Percentiles rank a stretch among this genome's conserved stretches.
phyloP scores from a whole-genome alignment of 1,140 invertebrate genomes.

The Atopsyche davidsoni region DNA sequence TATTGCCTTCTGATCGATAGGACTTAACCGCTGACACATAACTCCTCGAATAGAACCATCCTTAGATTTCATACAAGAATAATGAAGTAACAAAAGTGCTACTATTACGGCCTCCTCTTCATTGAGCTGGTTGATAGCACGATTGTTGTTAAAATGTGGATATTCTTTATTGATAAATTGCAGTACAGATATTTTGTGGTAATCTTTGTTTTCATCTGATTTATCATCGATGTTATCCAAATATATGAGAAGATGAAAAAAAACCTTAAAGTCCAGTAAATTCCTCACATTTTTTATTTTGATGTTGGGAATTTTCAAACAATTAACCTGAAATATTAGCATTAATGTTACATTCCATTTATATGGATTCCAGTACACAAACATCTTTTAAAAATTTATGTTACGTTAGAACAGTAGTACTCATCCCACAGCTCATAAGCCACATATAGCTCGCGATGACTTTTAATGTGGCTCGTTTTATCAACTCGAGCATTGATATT shows the following conservation, averaged over 20 bases:
- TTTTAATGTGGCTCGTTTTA: too few species aligned
- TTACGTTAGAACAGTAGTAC: too few species aligned
- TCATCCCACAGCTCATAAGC: too few species aligned
- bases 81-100: slow-evolving; percentile 18
- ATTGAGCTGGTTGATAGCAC: background rate
- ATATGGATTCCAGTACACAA: too few species aligned
- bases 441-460: too few species aligned
- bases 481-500: too few species aligned
- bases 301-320: slow-evolving; percentile 14
- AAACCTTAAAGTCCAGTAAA: slow-evolving; percentile 2
- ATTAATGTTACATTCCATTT: too few species aligned
- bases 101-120: slow-evolving; percentile 15
- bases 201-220: background rate
- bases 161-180: slow-evolving; percentile 23
- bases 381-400: too few species aligned
- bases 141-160: slow-evolving; percentile 12
- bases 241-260: slow-evolving; percentile 9
- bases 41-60: slow-evolving; percentile 11
- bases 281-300: slow-evolving; percentile 3
- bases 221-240: slow-evolving; percentile 7
- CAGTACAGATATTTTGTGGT: background rate
- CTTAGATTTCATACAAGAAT: slow-evolving; percentile 21
- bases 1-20: slow-evolving; percentile 21
- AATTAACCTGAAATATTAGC: slow-evolving; percentile 19
- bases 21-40: slow-evolving; percentile 20